These are phyloP conservation scores for Sitobion miscanthi DNA, from an alignment of 1,140 invertebrate species.

Conservation along the genomic window DNA sequence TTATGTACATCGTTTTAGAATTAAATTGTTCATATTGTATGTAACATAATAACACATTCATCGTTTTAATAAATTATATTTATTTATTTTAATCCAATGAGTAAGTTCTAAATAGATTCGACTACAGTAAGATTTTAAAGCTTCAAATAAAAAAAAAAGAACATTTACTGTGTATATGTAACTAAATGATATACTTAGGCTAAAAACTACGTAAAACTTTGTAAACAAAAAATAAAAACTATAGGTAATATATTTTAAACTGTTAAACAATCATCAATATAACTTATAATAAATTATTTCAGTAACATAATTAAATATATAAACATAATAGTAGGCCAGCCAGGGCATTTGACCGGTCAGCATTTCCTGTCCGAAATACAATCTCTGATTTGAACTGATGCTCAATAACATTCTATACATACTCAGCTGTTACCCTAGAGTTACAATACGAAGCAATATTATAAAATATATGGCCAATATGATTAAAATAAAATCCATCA, in stretches of 20 bases:
- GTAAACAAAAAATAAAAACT: background rate
- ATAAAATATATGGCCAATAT: background rate
- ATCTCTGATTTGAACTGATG: background rate
- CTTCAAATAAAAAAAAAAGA: background rate
- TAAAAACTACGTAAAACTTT: background rate
- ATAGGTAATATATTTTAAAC: background rate
- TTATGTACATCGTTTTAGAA: no score
- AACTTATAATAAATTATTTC: background rate
- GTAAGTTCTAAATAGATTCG: conserved; percentile 65
- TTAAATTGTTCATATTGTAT: background rate
- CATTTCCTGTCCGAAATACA: background rate
- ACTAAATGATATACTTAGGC: background rate
- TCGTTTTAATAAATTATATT: background rate
- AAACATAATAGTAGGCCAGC: background rate
- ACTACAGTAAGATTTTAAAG: conserved; percentile 64
- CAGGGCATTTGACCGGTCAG: background rate
- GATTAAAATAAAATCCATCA: background rate
- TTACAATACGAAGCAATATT: background rate
- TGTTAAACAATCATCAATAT: background rate
- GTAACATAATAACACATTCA: background rate
- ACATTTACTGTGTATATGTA: background rate
- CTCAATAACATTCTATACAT: background rate
- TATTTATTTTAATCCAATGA: background rate
- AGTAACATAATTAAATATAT: background rate
- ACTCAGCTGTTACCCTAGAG: background rate